Evolutionary conservation across 1,140 invertebrate genomes (phyloP), one percentile per base, ranked within the genome.

Genomic region (Habropoda laboriosa): DNA sequence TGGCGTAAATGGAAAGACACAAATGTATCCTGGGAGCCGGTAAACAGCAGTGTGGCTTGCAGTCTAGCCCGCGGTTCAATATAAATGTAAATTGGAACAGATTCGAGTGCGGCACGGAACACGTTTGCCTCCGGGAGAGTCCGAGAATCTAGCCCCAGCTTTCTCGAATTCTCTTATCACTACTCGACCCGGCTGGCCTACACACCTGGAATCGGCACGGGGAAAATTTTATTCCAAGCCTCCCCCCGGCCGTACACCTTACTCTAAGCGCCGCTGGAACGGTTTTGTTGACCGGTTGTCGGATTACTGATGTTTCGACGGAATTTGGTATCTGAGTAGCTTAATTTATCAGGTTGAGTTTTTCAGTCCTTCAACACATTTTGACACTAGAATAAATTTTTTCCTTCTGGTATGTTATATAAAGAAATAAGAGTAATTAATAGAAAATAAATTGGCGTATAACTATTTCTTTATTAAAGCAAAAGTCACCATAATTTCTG

Each of bases 61-160:
- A 86, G 77, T 55, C 86, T 89, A 86, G 87, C 87, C 87, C 85
- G 90, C 85, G 89, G 89, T 92, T 92, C 92, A 92, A 92, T 92
- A 92, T 92, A 92, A 92, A 92, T 92, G 92, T 92, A 92, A 92
- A 92, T 92, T 89, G 88, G 89, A 92, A 89, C 89, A 91, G 89
- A 92, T 92, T 91, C 88, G 83, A 90, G 88, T 82, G 87, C 85
- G 88, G 86, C 83, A 77, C 78, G 87, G 76, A 86, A 85, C 85
- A 74, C 60, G 80, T 73, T 66, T 49, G 70, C 74, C 67, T 80
- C 30, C 67, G 63, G n/a, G 45, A 61, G 57, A 79, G 63, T 63
- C 76, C 72, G 49, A 47, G 67, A 58, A 81, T 73, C 21, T 21
- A 63, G 47, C n/a, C 83, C 85, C 45, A 51, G 74, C 73, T 64